phyloP scores from a whole-genome alignment of 2,113 vertebrate species.

The Euleptes europaea region DNA sequence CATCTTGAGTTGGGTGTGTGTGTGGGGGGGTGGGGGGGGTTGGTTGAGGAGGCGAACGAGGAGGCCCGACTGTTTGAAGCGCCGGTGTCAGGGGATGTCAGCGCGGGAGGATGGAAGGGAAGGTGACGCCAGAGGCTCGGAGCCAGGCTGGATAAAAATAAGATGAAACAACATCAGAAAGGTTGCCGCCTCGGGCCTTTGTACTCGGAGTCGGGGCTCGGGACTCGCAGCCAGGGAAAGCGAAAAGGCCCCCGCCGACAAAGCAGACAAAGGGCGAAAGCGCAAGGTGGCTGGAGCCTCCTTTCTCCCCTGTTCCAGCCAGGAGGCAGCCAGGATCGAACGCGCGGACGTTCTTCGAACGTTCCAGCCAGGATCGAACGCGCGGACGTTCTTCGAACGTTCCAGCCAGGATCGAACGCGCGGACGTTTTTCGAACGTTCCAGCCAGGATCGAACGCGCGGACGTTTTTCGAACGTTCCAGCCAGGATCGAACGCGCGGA shows the following conservation, averaged over 20 bases:
- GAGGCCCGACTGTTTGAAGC: background rate
- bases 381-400: no score
- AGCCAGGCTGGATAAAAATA: background rate
- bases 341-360: no score
- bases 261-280: slow-evolving; percentile 47
- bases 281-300: no score
- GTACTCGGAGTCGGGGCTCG: background rate
- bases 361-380: no score
- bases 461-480: no score
- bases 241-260: background rate
- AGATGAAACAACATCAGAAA: background rate
- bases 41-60: background rate
- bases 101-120: background rate
- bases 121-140: background rate
- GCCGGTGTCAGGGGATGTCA: background rate
- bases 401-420: no score
- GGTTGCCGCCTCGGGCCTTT: background rate
- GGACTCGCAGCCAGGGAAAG: no score
- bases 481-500: no score
- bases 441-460: no score
- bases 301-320: no score
- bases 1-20: background rate
- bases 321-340: no score
- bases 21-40: background rate
- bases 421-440: no score